Conservation (phyloP, 2,888 invertebrate species). For the Nymphalis urticae region DNA sequence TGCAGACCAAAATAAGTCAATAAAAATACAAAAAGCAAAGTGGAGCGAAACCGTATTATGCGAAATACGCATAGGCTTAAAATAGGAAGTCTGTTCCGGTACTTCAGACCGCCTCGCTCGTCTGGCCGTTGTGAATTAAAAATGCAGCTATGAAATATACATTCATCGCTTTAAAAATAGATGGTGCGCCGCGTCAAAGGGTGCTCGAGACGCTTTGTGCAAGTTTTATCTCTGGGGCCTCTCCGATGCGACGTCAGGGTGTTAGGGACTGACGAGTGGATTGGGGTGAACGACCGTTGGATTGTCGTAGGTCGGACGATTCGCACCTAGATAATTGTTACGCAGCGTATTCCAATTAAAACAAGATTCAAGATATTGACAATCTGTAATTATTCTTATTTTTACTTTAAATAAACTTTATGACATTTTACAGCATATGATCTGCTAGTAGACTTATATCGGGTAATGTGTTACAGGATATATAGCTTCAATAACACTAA, state of each 20-base stretch:
- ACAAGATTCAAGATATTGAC: background rate
- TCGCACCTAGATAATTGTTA: slow-evolving; percentile 35
- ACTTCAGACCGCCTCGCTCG: slow-evolving; percentile 35
- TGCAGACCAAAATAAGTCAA: background rate
- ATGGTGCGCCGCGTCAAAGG: slow-evolving; percentile 51
- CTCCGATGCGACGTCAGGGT: slow-evolving; percentile 52
- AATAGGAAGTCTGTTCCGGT: slow-evolving; percentile 25
- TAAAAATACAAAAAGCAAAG: background rate
- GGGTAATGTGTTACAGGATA: no score
- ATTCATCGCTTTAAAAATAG: slow-evolving; percentile 63
- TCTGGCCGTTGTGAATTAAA: slow-evolving; percentile 40
- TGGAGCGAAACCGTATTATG: slow-evolving; percentile 4
- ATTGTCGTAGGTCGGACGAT: slow-evolving; percentile 46
- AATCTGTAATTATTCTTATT: no score
- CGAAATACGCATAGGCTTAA: slow-evolving; percentile 17
- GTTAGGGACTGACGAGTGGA: slow-evolving; percentile 44
- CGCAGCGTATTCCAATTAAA: slow-evolving; percentile 19
- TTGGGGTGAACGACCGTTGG: slow-evolving; percentile 50
- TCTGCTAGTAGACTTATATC: background rate
- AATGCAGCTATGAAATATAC: slow-evolving; percentile 56
- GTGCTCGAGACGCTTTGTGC: slow-evolving; percentile 65
- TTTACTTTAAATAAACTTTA: no score
- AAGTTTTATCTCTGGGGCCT: slow-evolving; percentile 58
- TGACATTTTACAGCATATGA: background rate
- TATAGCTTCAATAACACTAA: background rate